Conservation (phyloP, 2,797 vertebrate species). For the Siniperca undulata region DNA sequence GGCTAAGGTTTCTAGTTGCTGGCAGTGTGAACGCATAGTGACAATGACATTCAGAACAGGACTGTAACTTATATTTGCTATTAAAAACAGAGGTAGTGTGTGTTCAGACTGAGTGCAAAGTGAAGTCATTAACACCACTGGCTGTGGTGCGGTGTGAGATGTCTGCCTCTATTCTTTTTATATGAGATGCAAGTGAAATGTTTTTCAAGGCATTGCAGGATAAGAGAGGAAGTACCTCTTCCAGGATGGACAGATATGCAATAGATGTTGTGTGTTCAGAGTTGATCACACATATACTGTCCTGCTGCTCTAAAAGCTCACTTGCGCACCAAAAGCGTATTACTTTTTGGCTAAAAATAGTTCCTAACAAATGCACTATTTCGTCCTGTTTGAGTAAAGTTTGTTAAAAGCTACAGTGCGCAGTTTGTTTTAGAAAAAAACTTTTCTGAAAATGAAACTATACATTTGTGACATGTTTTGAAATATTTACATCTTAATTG, state of each 20-base stretch:
- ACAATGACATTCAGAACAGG: neutral
- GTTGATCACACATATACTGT: too few relatives aligned
- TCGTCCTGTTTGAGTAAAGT: neutral
- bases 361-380: neutral
- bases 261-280: neutral
- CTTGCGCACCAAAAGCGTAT: neutral
- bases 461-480: neutral
- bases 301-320: neutral
- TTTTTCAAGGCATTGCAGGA: neutral
- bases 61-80: neutral
- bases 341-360: neutral
- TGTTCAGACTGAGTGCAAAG: conserved; percentile 30
- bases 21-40: neutral
- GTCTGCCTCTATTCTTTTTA: neutral
- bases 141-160: neutral
- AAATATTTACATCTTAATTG: neutral
- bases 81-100: neutral
- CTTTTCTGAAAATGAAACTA: neutral
- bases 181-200: neutral
- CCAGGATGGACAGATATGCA: too few relatives aligned
- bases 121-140: neutral
- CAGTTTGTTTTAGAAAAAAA: neutral
- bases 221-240: too few relatives aligned
- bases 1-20: neutral
- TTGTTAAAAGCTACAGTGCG: neutral